Evolutionary conservation across 1,140 invertebrate species (phyloP).

Genomic region (Manduca sexta): DNA sequence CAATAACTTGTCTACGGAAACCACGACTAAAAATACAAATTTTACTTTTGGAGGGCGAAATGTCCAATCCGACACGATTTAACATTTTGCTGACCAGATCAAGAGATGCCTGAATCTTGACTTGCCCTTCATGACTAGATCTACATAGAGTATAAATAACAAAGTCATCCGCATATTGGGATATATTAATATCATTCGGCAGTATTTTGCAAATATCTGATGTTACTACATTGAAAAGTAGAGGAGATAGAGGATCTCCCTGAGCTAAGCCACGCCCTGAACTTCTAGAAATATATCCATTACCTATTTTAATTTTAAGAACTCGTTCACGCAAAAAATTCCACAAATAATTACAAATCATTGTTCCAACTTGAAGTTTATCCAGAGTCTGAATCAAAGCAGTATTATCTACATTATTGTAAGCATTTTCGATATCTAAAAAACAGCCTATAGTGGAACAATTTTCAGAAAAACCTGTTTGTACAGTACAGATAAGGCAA

Average conservation of each 20-base stretch:
- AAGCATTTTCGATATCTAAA: slow-evolving; percentile 6
- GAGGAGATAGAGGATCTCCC: too few relatives aligned
- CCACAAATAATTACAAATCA: slow-evolving; percentile 14
- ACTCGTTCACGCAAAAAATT: background rate
- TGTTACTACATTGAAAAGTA: too few relatives aligned
- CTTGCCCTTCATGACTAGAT: too few relatives aligned
- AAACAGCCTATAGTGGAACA: slow-evolving; percentile 1
- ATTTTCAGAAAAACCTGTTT: too few relatives aligned
- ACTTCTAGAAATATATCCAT: background rate
- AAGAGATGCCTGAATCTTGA: background rate
- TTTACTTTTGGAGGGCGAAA: slow-evolving; percentile 15
- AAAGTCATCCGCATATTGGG: too few relatives aligned
- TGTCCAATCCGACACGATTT: slow-evolving; percentile 10
- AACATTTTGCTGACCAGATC: background rate
- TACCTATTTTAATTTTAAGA: background rate
- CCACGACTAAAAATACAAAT: slow-evolving; percentile 10
- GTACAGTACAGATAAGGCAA: too few relatives aligned
- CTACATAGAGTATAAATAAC: too few relatives aligned
- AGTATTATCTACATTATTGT: slow-evolving; percentile 1
- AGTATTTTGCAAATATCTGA: too few relatives aligned
- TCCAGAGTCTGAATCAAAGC: slow-evolving; percentile 7
- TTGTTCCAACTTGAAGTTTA: slow-evolving; percentile 1
- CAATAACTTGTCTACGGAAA: too few relatives aligned
- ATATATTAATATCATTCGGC: too few relatives aligned
- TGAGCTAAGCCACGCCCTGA: background rate